Percentiles rank a stretch among this genome's conserved stretches.
These are phyloP conservation scores for Magallana nippona DNA, from an alignment of 2,888 invertebrate genomes.

Conservation along the genomic window DNA sequence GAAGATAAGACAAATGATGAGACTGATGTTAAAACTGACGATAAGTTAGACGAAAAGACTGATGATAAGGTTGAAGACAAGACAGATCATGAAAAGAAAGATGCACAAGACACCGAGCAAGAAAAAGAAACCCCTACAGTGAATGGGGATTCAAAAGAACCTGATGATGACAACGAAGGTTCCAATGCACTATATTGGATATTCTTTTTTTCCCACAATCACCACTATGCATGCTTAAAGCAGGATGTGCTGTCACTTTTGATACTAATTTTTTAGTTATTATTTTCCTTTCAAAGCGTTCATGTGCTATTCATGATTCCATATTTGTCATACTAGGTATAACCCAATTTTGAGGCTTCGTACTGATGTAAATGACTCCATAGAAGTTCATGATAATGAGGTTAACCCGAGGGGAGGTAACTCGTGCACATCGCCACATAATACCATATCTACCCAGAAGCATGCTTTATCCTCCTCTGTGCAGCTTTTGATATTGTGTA, in stretches of 20 bases:
- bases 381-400: slow-evolving; percentile 29
- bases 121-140: not conserved
- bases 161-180: slow-evolving; percentile 41
- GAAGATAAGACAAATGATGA: slow-evolving; percentile 1
- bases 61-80: slow-evolving; percentile 12
- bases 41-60: not conserved
- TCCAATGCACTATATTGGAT: not conserved
- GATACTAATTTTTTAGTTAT: not conserved
- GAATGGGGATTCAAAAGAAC: not conserved
- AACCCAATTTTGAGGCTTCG: slow-evolving; percentile 25
- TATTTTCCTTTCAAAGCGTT: not conserved
- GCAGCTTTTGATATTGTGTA: slow-evolving; percentile 15
- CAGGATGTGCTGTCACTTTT: not conserved
- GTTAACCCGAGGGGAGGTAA: slow-evolving; percentile 23
- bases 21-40: not conserved
- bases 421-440: slow-evolving; percentile 7
- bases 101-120: not conserved
- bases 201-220: not conserved
- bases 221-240: slow-evolving; percentile 26
- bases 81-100: not conserved
- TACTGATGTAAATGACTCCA: slow-evolving; percentile 29
- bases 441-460: not conserved
- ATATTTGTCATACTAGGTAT: slow-evolving; percentile 23
- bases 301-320: slow-evolving; percentile 13
- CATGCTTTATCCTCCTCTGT: slow-evolving; percentile 12